Conservation (phyloP, 1,140 invertebrate genomes). For the Pseudomyrmex pallidus region DNA sequence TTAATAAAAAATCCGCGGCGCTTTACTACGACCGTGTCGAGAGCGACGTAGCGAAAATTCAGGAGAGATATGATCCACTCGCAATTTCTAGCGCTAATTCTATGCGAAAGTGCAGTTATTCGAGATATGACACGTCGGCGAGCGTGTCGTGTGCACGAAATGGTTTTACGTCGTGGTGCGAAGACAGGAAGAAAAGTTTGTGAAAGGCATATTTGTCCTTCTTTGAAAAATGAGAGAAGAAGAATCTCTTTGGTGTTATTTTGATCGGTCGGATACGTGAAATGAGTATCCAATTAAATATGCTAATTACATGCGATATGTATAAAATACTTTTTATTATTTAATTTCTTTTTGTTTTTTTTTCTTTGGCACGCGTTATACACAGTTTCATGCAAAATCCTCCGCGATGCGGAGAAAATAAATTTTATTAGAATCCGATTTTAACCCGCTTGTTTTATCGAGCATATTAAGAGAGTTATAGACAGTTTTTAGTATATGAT, state of each 20-base stretch:
- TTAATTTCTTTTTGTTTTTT: background rate
- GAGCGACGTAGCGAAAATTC: background rate
- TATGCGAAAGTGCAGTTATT: constrained; percentile 41
- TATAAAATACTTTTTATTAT: background rate
- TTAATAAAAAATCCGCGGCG: background rate
- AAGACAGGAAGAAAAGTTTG: constrained; percentile 34
- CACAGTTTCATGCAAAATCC: background rate
- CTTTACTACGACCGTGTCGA: background rate
- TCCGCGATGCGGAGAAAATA: background rate
- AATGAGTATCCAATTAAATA: constrained; percentile 31
- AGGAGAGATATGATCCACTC: constrained; percentile 37
- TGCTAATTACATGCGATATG: constrained; percentile 14
- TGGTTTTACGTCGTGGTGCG: background rate
- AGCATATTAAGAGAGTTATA: background rate
- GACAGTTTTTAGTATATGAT: background rate
- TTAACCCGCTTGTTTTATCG: background rate
- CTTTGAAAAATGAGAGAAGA: constrained; percentile 21
- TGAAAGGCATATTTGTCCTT: constrained; percentile 37
- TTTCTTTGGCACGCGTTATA: background rate
- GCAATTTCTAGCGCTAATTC: constrained; percentile 38
- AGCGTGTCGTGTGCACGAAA: constrained; percentile 1
- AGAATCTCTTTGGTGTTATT: constrained; percentile 25
- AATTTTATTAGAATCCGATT: constrained; percentile 7
- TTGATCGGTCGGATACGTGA: background rate
- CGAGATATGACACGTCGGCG: constrained; percentile 6